Evolutionary conservation across 2,797 vertebrate species (phyloP).

Genomic region (Babyrousa celebensis): DNA sequence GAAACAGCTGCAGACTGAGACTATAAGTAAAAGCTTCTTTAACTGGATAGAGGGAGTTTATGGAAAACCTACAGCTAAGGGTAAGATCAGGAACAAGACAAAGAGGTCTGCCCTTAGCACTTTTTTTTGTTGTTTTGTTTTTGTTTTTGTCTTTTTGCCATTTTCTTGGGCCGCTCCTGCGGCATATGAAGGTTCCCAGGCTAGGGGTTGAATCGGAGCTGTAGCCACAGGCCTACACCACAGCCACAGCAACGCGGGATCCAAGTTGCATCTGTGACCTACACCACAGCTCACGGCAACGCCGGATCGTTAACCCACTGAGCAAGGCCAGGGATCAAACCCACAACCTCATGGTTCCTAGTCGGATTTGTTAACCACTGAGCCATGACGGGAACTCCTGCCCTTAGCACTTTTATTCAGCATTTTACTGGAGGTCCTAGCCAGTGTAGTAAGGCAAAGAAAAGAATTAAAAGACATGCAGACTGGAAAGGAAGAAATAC

Average conservation of each 20-base stretch:
- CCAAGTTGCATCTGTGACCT: too few relatives aligned
- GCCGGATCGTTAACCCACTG: too few relatives aligned
- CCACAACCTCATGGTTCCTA: too few relatives aligned
- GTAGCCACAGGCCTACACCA: too few relatives aligned
- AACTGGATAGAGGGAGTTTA: not conserved
- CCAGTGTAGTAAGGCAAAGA: not conserved
- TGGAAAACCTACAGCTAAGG: slow-evolving; percentile 18
- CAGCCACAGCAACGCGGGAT: too few relatives aligned
- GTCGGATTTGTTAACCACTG: too few relatives aligned
- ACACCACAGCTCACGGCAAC: too few relatives aligned
- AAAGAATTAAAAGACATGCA: not conserved
- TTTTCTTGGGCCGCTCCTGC: too few relatives aligned
- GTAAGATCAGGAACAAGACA: not conserved
- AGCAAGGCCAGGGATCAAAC: too few relatives aligned
- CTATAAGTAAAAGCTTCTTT: not conserved
- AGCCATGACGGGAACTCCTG: not conserved
- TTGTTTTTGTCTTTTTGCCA: too few relatives aligned
- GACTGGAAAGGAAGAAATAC: slow-evolving; percentile 7
- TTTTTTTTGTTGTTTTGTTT: not conserved
- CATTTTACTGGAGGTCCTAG: slow-evolving; percentile 9
- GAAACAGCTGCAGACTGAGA: not conserved
- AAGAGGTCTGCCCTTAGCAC: not conserved
- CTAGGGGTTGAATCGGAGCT: too few relatives aligned
- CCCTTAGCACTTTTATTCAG: not conserved
- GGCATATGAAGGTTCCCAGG: too few relatives aligned